These are phyloP conservation scores for Bothrops jararaca DNA, from an alignment of 2,113 vertebrate genomes.

Conservation along the genomic window DNA sequence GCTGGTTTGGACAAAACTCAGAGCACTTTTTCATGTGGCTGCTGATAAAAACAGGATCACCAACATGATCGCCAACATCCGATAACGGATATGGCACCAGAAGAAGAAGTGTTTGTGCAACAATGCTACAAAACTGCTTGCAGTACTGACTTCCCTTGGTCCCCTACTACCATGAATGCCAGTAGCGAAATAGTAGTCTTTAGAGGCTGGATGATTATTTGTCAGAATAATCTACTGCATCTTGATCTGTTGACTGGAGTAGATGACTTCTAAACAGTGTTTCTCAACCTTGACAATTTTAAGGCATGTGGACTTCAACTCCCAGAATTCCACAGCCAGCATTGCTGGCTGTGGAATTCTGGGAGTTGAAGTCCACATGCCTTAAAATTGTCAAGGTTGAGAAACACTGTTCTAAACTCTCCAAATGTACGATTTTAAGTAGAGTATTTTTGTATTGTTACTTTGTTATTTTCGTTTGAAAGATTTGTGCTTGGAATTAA, in stretches of 20 bases:
- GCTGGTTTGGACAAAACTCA: too few relatives aligned
- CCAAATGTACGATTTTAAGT: neutral
- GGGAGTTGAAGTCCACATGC: too few relatives aligned
- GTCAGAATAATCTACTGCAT: neutral
- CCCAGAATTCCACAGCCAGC: too few relatives aligned
- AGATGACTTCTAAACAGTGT: neutral
- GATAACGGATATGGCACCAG: too few relatives aligned
- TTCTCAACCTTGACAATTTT: too few relatives aligned
- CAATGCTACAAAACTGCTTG: neutral
- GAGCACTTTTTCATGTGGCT: too few relatives aligned
- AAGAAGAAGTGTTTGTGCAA: neutral
- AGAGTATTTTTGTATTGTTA: neutral
- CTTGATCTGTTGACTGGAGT: neutral
- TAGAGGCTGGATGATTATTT: neutral
- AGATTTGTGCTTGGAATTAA: neutral
- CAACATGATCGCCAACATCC: too few relatives aligned
- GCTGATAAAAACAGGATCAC: too few relatives aligned
- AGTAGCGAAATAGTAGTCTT: neutral
- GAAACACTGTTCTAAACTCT: neutral
- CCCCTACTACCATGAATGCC: neutral
- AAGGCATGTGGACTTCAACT: too few relatives aligned
- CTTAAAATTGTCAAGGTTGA: too few relatives aligned
- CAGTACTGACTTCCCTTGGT: neutral
- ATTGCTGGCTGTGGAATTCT: too few relatives aligned
- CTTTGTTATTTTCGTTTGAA: neutral